Evolutionary conservation across 2,888 invertebrate species (phyloP), one percentile per base, ranked within the genome.

Genomic region (Oithona nana): DNA sequence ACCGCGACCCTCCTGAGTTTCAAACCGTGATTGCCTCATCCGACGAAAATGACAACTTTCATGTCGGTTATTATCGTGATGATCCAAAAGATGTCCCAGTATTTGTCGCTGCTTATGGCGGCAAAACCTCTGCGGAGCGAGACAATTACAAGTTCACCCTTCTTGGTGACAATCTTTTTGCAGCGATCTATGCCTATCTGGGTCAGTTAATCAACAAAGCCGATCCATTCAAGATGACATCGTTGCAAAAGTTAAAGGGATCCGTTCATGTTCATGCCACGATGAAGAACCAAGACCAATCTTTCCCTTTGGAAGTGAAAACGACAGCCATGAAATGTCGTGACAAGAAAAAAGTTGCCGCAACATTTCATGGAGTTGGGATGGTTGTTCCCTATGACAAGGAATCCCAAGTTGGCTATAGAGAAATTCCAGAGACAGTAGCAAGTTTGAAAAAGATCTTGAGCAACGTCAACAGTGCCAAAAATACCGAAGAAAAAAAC

Each of bases 1-100:
- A 80, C 71, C 89, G 84, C 73, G 95, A 97, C 76, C 88, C 92
- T 11, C 94, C 95, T 11, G 94, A 95, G 74, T 87, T 93, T 73
- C 87, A 89, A 75, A 66, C 64, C n/a, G 56, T 64, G 24, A 39
- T 64, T n/a, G 55, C 54, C 6, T 50, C 24, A n/a, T 22, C 28
- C 48, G 57, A 48, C 51, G 30, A 51, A 11, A n/a, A 30, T 13
- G 13, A 3, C 13, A 39, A 39, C 16, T 74, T 76, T 59, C 71
- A 82, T 80, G 84, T 88, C 1, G 75, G 62, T n/a, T 62, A 62
- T 56, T 62, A 57, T 39, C 29, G 90, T 69, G 93, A 94, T 75
- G 80, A 80, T 65, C 86, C 87, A 0, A 76, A 80, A 30, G 81
- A 83, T 63, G 73, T 78, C 49, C 87, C 89, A 31, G 79, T 79